These are phyloP conservation scores for Diplodus sargus DNA, from an alignment of 2,797 vertebrate genomes.

Conservation along the genomic window DNA sequence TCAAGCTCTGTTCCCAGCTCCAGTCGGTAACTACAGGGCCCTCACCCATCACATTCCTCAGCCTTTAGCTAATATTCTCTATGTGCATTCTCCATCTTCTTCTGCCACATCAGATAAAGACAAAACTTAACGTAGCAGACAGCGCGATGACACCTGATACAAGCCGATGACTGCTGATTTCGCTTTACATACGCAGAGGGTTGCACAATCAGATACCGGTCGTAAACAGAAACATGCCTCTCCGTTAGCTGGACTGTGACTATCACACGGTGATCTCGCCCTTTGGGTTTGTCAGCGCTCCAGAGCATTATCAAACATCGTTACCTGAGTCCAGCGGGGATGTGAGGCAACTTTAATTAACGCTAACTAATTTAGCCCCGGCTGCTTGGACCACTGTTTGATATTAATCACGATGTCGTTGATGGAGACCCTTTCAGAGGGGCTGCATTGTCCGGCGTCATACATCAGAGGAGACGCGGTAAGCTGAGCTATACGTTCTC, in stretches of 20 bases:
- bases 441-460: slow-evolving; percentile 47
- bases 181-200: not conserved
- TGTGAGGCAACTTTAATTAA: slow-evolving; percentile 58
- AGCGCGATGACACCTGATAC: slow-evolving; percentile 40
- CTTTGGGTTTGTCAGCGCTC: slow-evolving; percentile 47
- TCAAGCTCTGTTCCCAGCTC: slow-evolving; percentile 6
- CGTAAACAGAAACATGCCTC: slow-evolving; percentile 46
- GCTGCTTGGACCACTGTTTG: slow-evolving; percentile 65
- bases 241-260: slow-evolving; percentile 10
- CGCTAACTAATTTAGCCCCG: slow-evolving; percentile 49
- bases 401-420: slow-evolving; percentile 53
- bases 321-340: slow-evolving; percentile 47
- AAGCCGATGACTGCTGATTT: slow-evolving; percentile 42
- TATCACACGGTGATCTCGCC: not conserved
- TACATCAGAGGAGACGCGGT: slow-evolving; percentile 56
- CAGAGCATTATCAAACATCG: slow-evolving; percentile 46
- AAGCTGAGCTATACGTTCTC: slow-evolving; percentile 61
- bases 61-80: slow-evolving; percentile 48
- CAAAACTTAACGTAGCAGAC: slow-evolving; percentile 32
- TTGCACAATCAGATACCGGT: slow-evolving; percentile 33
- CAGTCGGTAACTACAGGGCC: slow-evolving; percentile 1
- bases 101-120: slow-evolving; percentile 53
- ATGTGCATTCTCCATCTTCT: slow-evolving; percentile 22
- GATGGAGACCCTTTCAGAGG: slow-evolving; percentile 47
- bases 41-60: slow-evolving; percentile 53